Evolutionary conservation across 1,140 invertebrate genomes (phyloP).

Genomic region (Ectropis grisescens): DNA sequence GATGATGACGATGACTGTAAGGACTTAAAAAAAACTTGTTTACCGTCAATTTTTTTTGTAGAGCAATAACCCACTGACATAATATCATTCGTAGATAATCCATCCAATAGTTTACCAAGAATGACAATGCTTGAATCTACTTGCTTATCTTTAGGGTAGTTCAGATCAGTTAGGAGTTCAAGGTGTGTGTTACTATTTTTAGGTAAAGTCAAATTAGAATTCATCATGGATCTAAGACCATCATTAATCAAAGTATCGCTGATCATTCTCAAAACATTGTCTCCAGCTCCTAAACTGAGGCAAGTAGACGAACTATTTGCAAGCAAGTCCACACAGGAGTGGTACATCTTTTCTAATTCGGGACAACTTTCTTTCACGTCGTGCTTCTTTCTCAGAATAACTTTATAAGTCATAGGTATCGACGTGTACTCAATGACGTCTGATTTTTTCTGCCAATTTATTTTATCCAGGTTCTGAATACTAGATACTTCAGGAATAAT

Average conservation of each 20-base stretch:
- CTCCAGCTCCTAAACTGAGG: constrained; percentile 18
- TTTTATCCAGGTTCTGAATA: constrained; percentile 40
- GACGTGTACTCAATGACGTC: constrained; percentile 32
- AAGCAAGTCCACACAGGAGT: constrained; percentile 48
- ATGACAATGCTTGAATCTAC: too few relatives aligned
- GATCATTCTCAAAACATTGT: constrained; percentile 24
- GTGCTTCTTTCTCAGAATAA: constrained; percentile 30
- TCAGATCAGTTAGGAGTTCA: too few relatives aligned
- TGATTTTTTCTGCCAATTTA: constrained; percentile 31
- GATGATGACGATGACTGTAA: too few relatives aligned
- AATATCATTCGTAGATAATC: too few relatives aligned
- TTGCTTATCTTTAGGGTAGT: too few relatives aligned
- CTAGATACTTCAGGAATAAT: constrained; percentile 37
- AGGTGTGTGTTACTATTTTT: too few relatives aligned
- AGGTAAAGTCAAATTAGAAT: too few relatives aligned
- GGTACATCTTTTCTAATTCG: constrained; percentile 27
- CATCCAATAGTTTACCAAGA: too few relatives aligned
- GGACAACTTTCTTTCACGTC: constrained; percentile 2
- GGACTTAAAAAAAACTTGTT: too few relatives aligned
- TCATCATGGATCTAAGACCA: too few relatives aligned
- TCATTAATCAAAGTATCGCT: constrained; percentile 41
- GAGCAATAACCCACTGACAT: too few relatives aligned
- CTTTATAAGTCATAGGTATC: constrained; percentile 46
- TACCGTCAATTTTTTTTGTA: too few relatives aligned
- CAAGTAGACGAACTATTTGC: constrained; percentile 15